Evolutionary conservation across 2,113 vertebrate species (phyloP), one percentile per base, ranked within the genome.

Genomic region (Podarcis cretensis): DNA sequence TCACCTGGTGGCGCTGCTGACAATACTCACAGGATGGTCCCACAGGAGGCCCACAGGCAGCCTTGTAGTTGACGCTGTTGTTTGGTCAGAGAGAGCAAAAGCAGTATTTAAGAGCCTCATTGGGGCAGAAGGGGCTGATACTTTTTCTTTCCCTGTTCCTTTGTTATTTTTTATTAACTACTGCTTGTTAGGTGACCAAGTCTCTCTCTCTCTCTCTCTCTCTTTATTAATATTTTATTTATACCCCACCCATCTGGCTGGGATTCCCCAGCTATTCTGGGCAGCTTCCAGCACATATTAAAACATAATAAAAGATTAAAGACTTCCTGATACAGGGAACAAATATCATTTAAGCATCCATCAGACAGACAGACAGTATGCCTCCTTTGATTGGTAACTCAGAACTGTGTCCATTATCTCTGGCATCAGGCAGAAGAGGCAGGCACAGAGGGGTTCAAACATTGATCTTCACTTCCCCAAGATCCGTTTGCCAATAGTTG

Each of bases 51-150:
- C 98, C 98, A 0, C 96, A 97, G 76, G 98, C 98, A 0, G 98
- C 94, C 6, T 98, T 98, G 93, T 98, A 98, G 92, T 98, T 99
- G 94, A 97, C 95, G 73, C 98, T 99, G 95, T 85, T 98, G 95
- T 86, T 14, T 13, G 13, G 23, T 87, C 21, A 23, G 7, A 77
- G 40, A 14, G 2, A 5, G 71, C 74, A 30, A 87, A 6, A 48
- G 32, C 4, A 14, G 48, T 0, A 48, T 30, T 63, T 63, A 85
- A 32, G 16, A 13, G 25, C 3, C 35, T 13, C 25, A 16, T 16
- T 30, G 63, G 59, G 25, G n/a, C 35, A 8, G 27, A 14, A 3
- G 18, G 54, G 32, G n/a, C 13, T 10, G 3, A 9, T 43, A 48
- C 14, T 30, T 13, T 21, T 3, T 54, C 57, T 37, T 30, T 14